phyloP scores from a whole-genome alignment of 2,113 vertebrate genomes.

The Saccopteryx leptura region DNA sequence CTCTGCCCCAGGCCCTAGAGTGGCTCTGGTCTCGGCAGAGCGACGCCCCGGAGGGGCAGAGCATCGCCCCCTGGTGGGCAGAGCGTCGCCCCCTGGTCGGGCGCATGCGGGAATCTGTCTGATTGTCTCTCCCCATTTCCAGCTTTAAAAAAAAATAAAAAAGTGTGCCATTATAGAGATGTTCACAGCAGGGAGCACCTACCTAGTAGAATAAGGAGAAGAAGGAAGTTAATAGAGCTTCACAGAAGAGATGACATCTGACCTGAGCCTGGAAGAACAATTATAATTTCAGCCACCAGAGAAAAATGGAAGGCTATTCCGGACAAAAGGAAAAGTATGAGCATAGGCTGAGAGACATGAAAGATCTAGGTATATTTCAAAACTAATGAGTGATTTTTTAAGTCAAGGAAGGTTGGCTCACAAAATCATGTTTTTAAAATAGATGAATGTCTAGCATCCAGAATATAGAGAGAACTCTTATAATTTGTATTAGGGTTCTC shows the following conservation, averaged over 20 bases:
- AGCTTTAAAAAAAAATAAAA: constrained; percentile 64
- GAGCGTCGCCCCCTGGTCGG: no score
- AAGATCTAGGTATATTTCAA: constrained; percentile 35
- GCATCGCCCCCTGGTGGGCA: no score
- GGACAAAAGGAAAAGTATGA: constrained; percentile 16
- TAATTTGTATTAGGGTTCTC: not conserved
- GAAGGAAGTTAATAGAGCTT: not conserved
- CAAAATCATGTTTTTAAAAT: constrained; percentile 15
- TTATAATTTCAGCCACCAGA: constrained; percentile 26
- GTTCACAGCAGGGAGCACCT: not conserved
- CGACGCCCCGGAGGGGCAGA: no score
- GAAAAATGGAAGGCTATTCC: not conserved
- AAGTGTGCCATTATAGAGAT: not conserved
- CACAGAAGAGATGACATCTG: not conserved
- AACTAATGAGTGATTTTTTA: constrained; percentile 2
- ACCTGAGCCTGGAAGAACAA: constrained; percentile 46
- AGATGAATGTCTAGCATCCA: not conserved
- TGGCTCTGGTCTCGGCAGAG: no score
- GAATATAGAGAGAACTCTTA: constrained; percentile 45
- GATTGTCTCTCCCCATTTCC: no score
- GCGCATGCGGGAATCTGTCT: no score
- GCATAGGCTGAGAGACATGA: constrained; percentile 1
- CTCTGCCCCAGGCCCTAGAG: no score
- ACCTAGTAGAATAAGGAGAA: not conserved
- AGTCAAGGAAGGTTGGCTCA: not conserved